Base-by-base conservation (phyloP, 2,888 invertebrate species). In the Formica aserva region DNA sequence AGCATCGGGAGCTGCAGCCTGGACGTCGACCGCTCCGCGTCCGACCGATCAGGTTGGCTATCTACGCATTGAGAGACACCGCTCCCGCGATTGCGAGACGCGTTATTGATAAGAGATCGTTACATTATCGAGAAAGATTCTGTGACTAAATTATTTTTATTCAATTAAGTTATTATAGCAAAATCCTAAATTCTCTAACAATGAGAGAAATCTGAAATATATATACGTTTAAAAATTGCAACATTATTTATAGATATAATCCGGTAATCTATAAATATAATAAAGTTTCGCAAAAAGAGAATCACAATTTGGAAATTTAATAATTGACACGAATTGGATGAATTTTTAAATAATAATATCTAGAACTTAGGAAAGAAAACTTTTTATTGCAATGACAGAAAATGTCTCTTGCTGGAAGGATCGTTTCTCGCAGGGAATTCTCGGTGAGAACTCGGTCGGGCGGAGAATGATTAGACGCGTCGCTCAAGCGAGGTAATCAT, bases 1-100 rank as follows among this genome's bases (percentile, higher is more conserved):
- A 98, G 98, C 82, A 98, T 98, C 92, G 98, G 98, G 92, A 97
- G 97, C 95, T 98, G 98, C 95, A 98, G 98, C 90, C 95, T 98
- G 93, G 98, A 98, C 95, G 97, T 97, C 95, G 98, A 98, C 93
- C 97, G 97, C 62, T 94, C 94, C 82, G 94, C 94, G 76, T 94
- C 94, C 92, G 94, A 94, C 92, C 94, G 94, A 93, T 94, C 94
- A 94, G 94, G 94, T 94, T 94, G 90, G 94, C 92, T 88, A 86
- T 88, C 35, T 38, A 52, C 52, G 74, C 57, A 45, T 69, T 77
- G 62, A 69, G 67, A 65, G 63, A 82, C 45, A 65, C n/a, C 52
- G 65, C 74, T 66, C 1, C 22, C 26, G 26, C 18, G 66, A 66
- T 66, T 74, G 35, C 35, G 60, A 57, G 76, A 26, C 26, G 9